phyloP scores from a whole-genome alignment of 53 echinoderm and acorn worm species.

The Arbacia lixula region DNA sequence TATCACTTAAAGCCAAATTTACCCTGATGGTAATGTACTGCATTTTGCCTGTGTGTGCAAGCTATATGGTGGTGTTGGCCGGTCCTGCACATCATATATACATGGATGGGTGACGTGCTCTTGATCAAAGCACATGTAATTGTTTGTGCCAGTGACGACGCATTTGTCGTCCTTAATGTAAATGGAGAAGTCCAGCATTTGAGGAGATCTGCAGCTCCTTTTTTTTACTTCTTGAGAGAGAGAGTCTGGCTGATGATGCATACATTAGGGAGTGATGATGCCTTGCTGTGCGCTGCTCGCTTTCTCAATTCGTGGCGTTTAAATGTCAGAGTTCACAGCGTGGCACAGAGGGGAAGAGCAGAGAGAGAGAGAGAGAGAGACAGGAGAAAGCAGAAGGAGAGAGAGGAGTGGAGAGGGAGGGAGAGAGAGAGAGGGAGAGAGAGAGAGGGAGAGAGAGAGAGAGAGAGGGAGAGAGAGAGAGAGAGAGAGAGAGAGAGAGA shows the following conservation, averaged over 20 bases:
- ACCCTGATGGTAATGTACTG: not conserved
- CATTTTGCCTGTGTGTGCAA: not conserved
- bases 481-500: not conserved
- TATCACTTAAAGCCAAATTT: constrained; percentile 32
- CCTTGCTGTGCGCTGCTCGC: not conserved
- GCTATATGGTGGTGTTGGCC: not conserved
- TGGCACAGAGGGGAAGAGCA: not conserved
- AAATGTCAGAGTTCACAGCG: constrained; percentile 40
- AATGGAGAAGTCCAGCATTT: constrained; percentile 11
- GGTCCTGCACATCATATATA: not conserved
- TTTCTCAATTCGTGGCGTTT: not conserved
- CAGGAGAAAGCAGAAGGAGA: not conserved
- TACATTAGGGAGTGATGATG: not conserved
- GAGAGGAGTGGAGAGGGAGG: not conserved
- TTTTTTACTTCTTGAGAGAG: not conserved
- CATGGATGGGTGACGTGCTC: not conserved
- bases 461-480: not conserved
- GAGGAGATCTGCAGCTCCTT: constrained; percentile 14
- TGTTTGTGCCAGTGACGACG: constrained; percentile 22
- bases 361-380: constrained; percentile 21
- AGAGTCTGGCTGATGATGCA: not conserved
- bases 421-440: not conserved
- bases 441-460: not conserved
- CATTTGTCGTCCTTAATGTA: constrained; percentile 14
- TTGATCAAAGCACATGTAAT: constrained; percentile 28